Percentiles rank a stretch among this genome's conserved stretches.
Conservation (phyloP, 2,797 vertebrate genomes). For the Lepus oiostolus region DNA sequence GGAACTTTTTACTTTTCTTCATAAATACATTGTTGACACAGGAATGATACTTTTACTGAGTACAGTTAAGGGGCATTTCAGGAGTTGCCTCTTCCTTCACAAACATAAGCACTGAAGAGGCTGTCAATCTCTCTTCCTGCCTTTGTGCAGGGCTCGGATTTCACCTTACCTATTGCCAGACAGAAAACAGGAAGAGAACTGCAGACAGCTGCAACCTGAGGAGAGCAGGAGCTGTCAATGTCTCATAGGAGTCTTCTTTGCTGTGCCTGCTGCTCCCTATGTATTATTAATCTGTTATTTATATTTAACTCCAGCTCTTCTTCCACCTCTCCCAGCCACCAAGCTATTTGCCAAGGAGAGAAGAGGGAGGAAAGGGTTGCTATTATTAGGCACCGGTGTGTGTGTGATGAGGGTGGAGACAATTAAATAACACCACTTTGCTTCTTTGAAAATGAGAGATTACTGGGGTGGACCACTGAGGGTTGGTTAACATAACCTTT, state of each 20-base stretch:
- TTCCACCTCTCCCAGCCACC: conserved; percentile 79
- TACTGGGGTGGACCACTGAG: conserved; percentile 67
- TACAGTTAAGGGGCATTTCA: conserved; percentile 59
- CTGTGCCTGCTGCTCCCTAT: conserved; percentile 70
- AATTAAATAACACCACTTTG: conserved; percentile 76
- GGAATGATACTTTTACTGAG: conserved; percentile 59
- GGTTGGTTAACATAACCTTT: conserved; percentile 71
- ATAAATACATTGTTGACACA: conserved; percentile 69
- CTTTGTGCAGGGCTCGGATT: conserved; percentile 69
- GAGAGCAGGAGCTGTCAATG: conserved; percentile 73
- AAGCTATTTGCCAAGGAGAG: conserved; percentile 77
- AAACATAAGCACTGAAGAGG: conserved; percentile 42
- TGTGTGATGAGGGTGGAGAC: conserved; percentile 58
- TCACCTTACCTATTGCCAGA: conserved; percentile 72
- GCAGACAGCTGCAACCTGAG: conserved; percentile 69
- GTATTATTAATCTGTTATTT: conserved; percentile 88
- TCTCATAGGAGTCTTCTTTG: conserved; percentile 72
- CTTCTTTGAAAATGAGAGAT: conserved; percentile 71
- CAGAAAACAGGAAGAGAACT: conserved; percentile 74
- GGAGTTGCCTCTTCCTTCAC: conserved; percentile 52
- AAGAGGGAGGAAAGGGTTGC: conserved; percentile 66
- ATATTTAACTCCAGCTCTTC: conserved; percentile 84
- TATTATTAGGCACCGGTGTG: conserved; percentile 70
- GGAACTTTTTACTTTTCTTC: conserved; percentile 70
- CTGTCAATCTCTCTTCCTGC: conserved; percentile 60